Evolutionary conservation across 2,888 invertebrate genomes (phyloP).

Genomic region (Sarcophaga subvicina): DNA sequence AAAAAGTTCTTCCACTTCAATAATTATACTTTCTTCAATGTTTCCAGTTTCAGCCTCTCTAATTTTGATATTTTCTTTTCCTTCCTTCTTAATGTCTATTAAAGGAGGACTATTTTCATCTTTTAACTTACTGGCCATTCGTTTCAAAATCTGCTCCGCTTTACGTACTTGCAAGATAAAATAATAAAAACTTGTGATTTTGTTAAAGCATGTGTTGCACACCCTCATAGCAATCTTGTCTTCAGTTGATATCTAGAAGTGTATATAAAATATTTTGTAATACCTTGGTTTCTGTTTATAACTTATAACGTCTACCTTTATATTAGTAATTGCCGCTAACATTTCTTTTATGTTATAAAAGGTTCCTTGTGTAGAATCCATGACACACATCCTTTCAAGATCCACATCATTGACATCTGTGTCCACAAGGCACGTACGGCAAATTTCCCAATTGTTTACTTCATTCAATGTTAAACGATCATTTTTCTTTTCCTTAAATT

Average conservation of each 20-base stretch:
- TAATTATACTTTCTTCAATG: background rate
- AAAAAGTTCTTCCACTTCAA: constrained; percentile 36
- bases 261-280: background rate
- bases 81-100: background rate
- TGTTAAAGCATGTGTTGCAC: constrained; percentile 67
- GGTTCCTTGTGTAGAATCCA: constrained; percentile 60
- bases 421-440: constrained; percentile 65
- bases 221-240: constrained; percentile 60
- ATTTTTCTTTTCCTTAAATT: constrained; percentile 65
- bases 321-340: constrained; percentile 47
- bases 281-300: background rate
- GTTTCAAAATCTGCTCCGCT: constrained; percentile 61
- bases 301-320: constrained; percentile 34
- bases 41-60: constrained; percentile 17
- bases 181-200: constrained; percentile 59
- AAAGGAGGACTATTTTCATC: background rate
- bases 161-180: constrained; percentile 67
- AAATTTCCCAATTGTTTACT: constrained; percentile 67
- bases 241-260: constrained; percentile 47
- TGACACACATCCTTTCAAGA: constrained; percentile 54
- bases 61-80: background rate
- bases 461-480: constrained; percentile 55
- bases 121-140: constrained; percentile 47
- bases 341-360: constrained; percentile 62
- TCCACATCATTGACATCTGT: constrained; percentile 34